Evolutionary conservation across 2,888 invertebrate genomes (phyloP).

Genomic region (Augiades crinisus): DNA sequence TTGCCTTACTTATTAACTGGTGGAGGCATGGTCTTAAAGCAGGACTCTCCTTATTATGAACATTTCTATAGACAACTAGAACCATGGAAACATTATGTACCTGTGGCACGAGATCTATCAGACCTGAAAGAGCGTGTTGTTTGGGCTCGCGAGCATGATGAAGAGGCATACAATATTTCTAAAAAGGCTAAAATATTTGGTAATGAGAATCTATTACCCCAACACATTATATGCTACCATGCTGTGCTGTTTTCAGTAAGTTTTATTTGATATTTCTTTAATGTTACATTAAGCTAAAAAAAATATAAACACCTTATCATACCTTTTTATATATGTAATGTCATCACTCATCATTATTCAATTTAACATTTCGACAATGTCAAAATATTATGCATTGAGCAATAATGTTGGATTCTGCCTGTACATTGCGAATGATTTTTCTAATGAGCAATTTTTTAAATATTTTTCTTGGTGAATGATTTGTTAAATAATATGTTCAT

Average conservation of each 20-base stretch:
- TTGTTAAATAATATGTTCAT: conserved; percentile 4
- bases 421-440: too few species aligned
- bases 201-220: conserved; percentile 89
- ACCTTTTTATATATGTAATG: too few species aligned
- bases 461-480: neutral
- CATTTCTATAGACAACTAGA: conserved; percentile 92
- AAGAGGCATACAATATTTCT: conserved; percentile 84
- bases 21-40: conserved; percentile 94
- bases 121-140: conserved; percentile 89
- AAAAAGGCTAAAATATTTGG: conserved; percentile 86
- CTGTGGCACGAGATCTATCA: conserved; percentile 89
- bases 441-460: too few species aligned
- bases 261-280: conserved; percentile 44
- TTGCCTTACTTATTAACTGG: conserved; percentile 95
- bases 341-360: too few species aligned
- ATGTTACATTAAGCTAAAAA: neutral
- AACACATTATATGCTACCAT: conserved; percentile 94
- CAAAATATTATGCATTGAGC: too few species aligned
- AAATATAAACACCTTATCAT: too few species aligned
- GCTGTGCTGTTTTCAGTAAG: conserved; percentile 75
- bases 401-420: too few species aligned
- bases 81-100: conserved; percentile 91
- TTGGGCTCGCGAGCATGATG: conserved; percentile 89
- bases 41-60: conserved; percentile 96
- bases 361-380: too few species aligned